These are phyloP conservation scores for Spilogale gracilis DNA, from an alignment of 2,113 vertebrate genomes.

Conservation along the genomic window DNA sequence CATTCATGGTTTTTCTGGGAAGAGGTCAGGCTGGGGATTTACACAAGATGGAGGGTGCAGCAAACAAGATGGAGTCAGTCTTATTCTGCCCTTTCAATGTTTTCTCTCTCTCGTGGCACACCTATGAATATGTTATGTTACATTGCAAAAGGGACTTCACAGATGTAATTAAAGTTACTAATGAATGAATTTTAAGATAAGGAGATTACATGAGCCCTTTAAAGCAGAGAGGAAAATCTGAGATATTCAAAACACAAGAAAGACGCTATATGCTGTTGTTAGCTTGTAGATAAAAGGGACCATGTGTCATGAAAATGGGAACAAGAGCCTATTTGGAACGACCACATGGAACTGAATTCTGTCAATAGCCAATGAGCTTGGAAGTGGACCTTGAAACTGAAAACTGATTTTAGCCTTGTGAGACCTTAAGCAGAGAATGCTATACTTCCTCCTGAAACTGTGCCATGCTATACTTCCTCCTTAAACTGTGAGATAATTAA, in stretches of 20 bases:
- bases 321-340: neutral
- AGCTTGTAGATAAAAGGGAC: neutral
- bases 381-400: neutral
- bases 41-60: too few relatives aligned
- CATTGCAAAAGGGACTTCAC: neutral
- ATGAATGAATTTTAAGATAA: neutral
- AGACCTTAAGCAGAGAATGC: neutral
- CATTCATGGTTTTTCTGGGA: too few relatives aligned
- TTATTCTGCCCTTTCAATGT: too few relatives aligned
- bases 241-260: conserved; percentile 7
- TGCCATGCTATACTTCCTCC: neutral
- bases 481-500: neutral
- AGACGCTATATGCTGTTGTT: neutral
- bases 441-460: neutral
- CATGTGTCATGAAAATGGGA: neutral
- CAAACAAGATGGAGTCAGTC: too few relatives aligned
- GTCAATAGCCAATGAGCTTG: neutral
- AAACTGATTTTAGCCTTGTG: neutral
- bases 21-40: too few relatives aligned
- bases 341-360: neutral
- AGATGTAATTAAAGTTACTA: conserved; percentile 15
- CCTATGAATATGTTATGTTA: neutral
- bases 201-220: neutral
- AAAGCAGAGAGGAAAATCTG: neutral
- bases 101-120: neutral